These are phyloP conservation scores for Paraescarpia echinospica DNA, from an alignment of 1,140 invertebrate species.

Conservation along the genomic window DNA sequence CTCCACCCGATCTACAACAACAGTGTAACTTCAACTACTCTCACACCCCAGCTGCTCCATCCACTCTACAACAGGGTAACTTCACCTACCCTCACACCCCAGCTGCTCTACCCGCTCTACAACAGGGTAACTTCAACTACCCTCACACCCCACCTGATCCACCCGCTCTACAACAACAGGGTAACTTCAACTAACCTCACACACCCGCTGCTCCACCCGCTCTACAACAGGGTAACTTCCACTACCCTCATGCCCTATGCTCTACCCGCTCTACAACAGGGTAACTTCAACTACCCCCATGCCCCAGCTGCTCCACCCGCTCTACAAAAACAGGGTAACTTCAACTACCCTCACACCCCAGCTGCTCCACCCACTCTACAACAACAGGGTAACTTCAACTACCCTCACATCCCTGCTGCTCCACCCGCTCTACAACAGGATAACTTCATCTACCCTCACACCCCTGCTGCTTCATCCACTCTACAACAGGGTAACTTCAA, in stretches of 20 bases:
- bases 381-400: background rate
- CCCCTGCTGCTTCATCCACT: too few relatives aligned
- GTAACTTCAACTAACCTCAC: background rate
- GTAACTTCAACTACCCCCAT: background rate
- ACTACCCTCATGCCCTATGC: background rate
- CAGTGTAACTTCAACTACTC: background rate
- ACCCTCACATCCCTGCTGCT: conserved; percentile 6
- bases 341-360: background rate
- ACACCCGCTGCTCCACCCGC: conserved; percentile 10
- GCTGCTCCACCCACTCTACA: background rate
- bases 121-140: background rate
- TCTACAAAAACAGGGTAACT: background rate
- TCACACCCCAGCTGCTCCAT: too few relatives aligned
- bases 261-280: background rate
- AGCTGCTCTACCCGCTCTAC: too few relatives aligned
- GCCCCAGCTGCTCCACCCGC: too few relatives aligned
- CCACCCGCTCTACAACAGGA: conserved; percentile 20
- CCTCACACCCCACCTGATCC: too few relatives aligned
- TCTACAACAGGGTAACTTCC: conserved; percentile 8
- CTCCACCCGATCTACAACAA: conserved; percentile 20
- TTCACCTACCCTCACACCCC: background rate
- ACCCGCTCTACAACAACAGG: background rate
- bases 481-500: background rate
- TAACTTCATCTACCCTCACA: background rate
- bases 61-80: background rate